phyloP scores from a whole-genome alignment of 2,113 vertebrate genomes.

The Amazona vittata region DNA sequence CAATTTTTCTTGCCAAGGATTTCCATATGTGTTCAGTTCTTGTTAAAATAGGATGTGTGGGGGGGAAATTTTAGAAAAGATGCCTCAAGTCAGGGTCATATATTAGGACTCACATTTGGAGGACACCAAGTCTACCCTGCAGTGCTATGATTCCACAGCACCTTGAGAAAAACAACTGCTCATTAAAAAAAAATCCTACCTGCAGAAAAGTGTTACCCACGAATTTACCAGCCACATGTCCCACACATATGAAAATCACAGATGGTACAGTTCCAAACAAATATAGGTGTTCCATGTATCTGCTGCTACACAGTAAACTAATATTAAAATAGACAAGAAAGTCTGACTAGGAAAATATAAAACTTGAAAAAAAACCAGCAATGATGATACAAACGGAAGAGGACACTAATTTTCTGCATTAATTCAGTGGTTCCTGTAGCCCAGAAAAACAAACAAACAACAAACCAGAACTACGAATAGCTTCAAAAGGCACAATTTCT shows the following conservation, averaged over 20 bases:
- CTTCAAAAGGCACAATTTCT: neutral
- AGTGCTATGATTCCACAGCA: neutral
- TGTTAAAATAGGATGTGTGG: neutral
- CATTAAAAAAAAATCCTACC: neutral
- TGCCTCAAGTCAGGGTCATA: neutral
- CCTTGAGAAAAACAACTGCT: neutral
- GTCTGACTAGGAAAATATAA: neutral
- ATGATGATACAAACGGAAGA: neutral
- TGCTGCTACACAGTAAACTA: neutral
- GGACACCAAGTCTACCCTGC: neutral
- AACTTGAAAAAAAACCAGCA: neutral
- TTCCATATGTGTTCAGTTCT: neutral
- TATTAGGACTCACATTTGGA: neutral
- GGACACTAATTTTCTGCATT: neutral
- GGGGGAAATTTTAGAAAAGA: neutral
- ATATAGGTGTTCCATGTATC: neutral
- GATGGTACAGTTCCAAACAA: neutral
- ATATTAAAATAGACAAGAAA: neutral
- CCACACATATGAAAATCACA: neutral
- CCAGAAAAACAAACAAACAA: neutral
- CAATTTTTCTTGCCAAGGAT: neutral
- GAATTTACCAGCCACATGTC: neutral
- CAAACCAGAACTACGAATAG: neutral
- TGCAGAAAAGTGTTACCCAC: neutral
- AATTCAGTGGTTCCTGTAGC: neutral